These are phyloP conservation scores for Lepidiolamprologus cunningtoni DNA, from an alignment of 2,113 vertebrate species.

Conservation along the genomic window DNA sequence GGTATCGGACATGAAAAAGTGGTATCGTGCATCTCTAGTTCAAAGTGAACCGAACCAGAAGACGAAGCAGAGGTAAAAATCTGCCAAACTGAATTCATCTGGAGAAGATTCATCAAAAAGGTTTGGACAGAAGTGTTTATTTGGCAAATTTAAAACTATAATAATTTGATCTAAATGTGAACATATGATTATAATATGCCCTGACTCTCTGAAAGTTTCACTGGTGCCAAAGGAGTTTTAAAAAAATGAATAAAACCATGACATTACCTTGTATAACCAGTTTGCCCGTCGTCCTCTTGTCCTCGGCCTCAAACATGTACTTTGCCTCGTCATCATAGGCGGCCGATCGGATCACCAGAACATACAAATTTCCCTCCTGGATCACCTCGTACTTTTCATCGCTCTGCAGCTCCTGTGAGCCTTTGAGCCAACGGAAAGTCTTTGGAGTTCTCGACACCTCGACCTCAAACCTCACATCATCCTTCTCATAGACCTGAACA, in stretches of 20 bases:
- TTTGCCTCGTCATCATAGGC: slow-evolving; percentile 94
- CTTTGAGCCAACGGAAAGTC: slow-evolving; percentile 90
- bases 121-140: background rate
- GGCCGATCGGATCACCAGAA: slow-evolving; percentile 78
- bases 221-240: background rate
- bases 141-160: background rate
- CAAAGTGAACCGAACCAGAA: background rate
- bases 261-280: slow-evolving; percentile 86
- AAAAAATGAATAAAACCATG: background rate
- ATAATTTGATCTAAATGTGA: background rate
- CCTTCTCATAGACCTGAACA: slow-evolving; percentile 93
- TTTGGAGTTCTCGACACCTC: slow-evolving; percentile 89
- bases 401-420: slow-evolving; percentile 80
- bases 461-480: slow-evolving; percentile 89
- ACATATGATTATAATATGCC: background rate
- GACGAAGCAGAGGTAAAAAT: background rate
- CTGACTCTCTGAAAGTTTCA: background rate
- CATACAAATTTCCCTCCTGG: slow-evolving; percentile 79
- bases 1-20: background rate
- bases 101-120: background rate
- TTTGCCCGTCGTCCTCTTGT: slow-evolving; percentile 85
- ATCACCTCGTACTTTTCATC: slow-evolving; percentile 81
- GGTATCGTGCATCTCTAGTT: background rate
- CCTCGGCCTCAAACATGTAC: slow-evolving; percentile 95
- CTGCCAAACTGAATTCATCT: background rate